These are phyloP conservation scores for Eupeodes corollae DNA, from an alignment of 1,140 invertebrate species.

Conservation along the genomic window DNA sequence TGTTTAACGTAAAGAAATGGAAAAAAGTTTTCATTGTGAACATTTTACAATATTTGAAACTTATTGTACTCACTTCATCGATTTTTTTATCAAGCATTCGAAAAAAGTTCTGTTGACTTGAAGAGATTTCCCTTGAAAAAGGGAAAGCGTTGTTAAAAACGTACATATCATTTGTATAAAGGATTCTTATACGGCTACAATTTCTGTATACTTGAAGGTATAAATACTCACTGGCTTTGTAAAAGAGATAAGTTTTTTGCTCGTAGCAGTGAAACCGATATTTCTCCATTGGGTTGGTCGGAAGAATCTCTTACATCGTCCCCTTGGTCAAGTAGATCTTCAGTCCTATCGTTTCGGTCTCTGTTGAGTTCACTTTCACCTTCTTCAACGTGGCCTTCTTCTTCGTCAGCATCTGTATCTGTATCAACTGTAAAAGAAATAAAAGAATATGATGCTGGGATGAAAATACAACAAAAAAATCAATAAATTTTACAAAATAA, in stretches of 20 bases:
- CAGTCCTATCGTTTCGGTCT: too few relatives aligned
- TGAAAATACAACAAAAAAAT: too few relatives aligned
- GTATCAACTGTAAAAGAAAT: slow-evolving; percentile 19
- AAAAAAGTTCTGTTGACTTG: slow-evolving; percentile 80
- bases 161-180: background rate
- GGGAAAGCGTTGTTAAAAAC: background rate
- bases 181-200: background rate
- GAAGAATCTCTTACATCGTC: slow-evolving; percentile 3
- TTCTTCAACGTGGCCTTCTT: slow-evolving; percentile 35
- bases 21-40: background rate
- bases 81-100: slow-evolving; percentile 85
- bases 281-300: slow-evolving; percentile 27
- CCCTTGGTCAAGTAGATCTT: background rate
- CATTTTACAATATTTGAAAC: background rate
- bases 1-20: background rate
- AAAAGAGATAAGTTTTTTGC: slow-evolving; percentile 35
- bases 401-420: slow-evolving; percentile 35
- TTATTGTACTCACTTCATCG: slow-evolving; percentile 56
- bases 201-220: background rate
- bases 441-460: background rate
- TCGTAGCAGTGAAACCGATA: slow-evolving; percentile 33
- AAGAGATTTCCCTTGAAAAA: slow-evolving; percentile 66
- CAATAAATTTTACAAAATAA: too few relatives aligned
- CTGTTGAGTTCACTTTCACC: slow-evolving; percentile 17
- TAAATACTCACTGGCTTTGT: slow-evolving; percentile 33